Conservation (phyloP, 2,113 vertebrate species). For the Brienomyrus brachyistius region DNA sequence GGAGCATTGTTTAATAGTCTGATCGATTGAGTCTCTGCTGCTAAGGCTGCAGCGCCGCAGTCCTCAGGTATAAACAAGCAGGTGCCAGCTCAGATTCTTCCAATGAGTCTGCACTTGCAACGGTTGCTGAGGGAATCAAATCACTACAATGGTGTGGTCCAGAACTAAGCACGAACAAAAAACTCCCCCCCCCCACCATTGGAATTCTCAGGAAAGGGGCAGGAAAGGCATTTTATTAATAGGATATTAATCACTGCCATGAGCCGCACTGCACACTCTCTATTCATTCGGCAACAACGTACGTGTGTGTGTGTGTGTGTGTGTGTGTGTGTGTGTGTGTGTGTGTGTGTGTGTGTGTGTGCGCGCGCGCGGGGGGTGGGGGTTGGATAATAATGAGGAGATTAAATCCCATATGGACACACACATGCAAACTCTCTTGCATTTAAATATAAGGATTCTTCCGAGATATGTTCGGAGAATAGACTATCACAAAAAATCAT, state of each 20-base stretch:
- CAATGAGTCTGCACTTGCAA: background rate
- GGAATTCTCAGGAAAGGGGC: constrained; percentile 10
- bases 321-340: too few relatives aligned
- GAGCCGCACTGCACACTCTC: background rate
- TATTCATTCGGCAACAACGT: background rate
- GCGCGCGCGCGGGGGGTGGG: background rate
- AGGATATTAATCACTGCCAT: constrained; percentile 16
- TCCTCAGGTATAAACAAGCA: background rate
- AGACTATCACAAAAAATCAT: background rate
- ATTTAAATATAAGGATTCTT: background rate
- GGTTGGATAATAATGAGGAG: background rate
- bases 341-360: too few relatives aligned
- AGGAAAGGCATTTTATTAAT: constrained; percentile 9
- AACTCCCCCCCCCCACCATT: background rate
- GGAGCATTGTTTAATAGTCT: background rate
- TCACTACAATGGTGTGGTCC: background rate
- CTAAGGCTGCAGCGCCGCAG: background rate
- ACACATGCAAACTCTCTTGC: background rate
- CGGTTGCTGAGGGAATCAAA: background rate
- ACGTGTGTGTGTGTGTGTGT: too few relatives aligned
- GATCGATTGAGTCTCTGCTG: background rate
- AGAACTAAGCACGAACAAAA: background rate
- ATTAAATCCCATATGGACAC: background rate
- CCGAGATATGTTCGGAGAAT: background rate
- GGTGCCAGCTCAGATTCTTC: background rate